Evolutionary conservation across 1,140 invertebrate genomes (phyloP).

Genomic region (Zaprionus ornatus): DNA sequence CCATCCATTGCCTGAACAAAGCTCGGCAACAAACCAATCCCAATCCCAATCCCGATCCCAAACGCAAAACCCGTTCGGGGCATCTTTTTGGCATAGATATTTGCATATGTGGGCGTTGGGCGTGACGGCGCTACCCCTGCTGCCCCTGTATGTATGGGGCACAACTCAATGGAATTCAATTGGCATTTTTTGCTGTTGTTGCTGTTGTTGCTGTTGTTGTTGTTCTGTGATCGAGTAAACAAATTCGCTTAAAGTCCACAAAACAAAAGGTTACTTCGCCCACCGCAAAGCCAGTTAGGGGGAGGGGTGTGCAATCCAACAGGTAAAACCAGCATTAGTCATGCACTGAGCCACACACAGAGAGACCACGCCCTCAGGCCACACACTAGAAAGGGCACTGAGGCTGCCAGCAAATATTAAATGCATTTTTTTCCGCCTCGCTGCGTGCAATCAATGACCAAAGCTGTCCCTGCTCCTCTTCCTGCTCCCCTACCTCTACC

Average conservation of each 20-base stretch:
- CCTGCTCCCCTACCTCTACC: not conserved
- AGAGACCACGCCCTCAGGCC: not conserved
- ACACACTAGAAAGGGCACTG: not conserved
- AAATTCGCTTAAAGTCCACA: slow-evolving; percentile 70
- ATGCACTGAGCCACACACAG: slow-evolving; percentile 22
- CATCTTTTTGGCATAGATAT: slow-evolving; percentile 54
- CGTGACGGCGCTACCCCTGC: slow-evolving; percentile 1
- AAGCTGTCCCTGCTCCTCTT: not conserved
- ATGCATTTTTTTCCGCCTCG: slow-evolving; percentile 40
- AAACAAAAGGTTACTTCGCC: slow-evolving; percentile 55
- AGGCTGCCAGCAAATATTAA: slow-evolving; percentile 48
- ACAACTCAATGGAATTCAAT: slow-evolving; percentile 76
- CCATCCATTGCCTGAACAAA: not conserved
- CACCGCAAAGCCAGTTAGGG: slow-evolving; percentile 17
- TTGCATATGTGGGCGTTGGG: slow-evolving; percentile 69
- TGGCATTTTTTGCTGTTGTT: slow-evolving; percentile 47
- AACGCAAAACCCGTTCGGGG: slow-evolving; percentile 12
- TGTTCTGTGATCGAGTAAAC: slow-evolving; percentile 68
- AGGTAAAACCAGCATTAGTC: slow-evolving; percentile 52
- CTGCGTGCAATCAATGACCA: slow-evolving; percentile 35
- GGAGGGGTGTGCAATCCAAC: slow-evolving; percentile 21
- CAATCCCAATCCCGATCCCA: slow-evolving; percentile 8
- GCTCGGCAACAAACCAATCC: slow-evolving; percentile 18
- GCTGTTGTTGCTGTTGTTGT: slow-evolving; percentile 31
- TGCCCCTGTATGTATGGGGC: slow-evolving; percentile 17